Conservation (phyloP, 1,140 invertebrate genomes). For the Heterodera schachtii region DNA sequence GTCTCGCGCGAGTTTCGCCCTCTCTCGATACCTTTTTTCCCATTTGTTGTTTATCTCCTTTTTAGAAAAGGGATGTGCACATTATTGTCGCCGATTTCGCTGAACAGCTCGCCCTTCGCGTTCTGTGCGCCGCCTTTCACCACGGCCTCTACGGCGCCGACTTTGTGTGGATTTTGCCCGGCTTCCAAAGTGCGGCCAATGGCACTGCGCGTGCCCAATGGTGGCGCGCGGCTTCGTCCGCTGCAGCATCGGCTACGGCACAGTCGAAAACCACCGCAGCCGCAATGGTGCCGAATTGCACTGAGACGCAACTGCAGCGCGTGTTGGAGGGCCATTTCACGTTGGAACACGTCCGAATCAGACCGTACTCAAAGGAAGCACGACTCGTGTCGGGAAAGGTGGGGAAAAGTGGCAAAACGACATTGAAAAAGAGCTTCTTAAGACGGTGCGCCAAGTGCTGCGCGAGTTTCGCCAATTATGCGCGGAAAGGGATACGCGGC, state of each 20-base stretch:
- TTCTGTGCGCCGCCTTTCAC: constrained; percentile 82
- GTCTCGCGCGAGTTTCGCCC: no score
- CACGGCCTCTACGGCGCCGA: constrained; percentile 79
- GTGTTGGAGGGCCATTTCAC: constrained; percentile 87
- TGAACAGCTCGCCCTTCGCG: constrained; percentile 85
- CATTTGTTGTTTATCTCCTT: constrained; percentile 26
- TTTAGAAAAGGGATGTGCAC: constrained; percentile 78
- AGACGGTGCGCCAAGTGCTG: constrained; percentile 48
- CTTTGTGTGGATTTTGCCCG: constrained; percentile 95
- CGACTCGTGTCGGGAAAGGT: constrained; percentile 66
- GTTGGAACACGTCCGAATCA: constrained; percentile 71
- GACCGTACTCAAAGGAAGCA: constrained; percentile 71
- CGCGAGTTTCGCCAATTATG: constrained; percentile 45
- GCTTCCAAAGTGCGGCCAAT: constrained; percentile 71
- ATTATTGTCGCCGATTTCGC: constrained; percentile 96
- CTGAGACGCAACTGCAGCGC: constrained; percentile 75
- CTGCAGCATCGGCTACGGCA: background rate
- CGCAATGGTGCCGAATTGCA: constrained; percentile 70
- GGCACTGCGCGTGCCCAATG: constrained; percentile 52
- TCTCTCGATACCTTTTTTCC: no score
- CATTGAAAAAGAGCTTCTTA: no score
- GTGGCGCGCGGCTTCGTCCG: background rate
- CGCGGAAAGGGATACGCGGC: constrained; percentile 18
- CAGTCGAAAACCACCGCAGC: background rate
- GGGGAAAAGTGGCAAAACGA: background rate